Base-by-base conservation (phyloP, 2,797 vertebrate species). In the Gymnocypris eckloni region DNA sequence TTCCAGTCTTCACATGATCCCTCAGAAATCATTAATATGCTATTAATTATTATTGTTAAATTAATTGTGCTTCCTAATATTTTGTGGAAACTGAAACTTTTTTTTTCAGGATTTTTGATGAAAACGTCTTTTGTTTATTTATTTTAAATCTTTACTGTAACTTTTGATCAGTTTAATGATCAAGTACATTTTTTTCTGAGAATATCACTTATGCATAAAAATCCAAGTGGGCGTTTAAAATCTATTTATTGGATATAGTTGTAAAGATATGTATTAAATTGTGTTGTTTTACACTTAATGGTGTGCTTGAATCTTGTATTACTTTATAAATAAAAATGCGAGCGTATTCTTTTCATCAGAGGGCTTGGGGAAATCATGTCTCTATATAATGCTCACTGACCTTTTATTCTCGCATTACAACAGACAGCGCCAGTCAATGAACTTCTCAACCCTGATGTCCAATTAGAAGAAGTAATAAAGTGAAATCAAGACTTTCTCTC, bases 401-500 rank as follows among this genome's bases (percentile, higher is more conserved):
- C 59, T 50, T 89, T 77, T 67, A 12, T 64, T 77, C 72, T 82
- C 78, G 22, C 56, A 84, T 75, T 79, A 81, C 82, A 72, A 78
- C 12, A 54, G 48, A 7, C 39, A 67, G 10, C 72, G 61, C 77
- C 48, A 83, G 66, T 89, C 86, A 45, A 79, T 89, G 75, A 91
- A 91, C 85, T 86, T 89, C 67, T 91, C 88, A 91, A 90, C 86
- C 86, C 16, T 90, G 86, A 77, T 87, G 41, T 80, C 48, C 86
- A 88, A 87, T 91, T 81, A 90, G 73, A 85, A 89, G 56, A 39
- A 37, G 37, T 66, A 79, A 86, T 69, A 88, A 78, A 79, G 13
- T 41, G 43, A 59, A 84, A 84, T 82, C 54, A 54, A 67, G 86
- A 69, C 80, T 12, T 70, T 54, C 50, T 71, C 37, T 22, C 50